phyloP scores from a whole-genome alignment of 2,113 vertebrate species.

The Pampusana beccarii region DNA sequence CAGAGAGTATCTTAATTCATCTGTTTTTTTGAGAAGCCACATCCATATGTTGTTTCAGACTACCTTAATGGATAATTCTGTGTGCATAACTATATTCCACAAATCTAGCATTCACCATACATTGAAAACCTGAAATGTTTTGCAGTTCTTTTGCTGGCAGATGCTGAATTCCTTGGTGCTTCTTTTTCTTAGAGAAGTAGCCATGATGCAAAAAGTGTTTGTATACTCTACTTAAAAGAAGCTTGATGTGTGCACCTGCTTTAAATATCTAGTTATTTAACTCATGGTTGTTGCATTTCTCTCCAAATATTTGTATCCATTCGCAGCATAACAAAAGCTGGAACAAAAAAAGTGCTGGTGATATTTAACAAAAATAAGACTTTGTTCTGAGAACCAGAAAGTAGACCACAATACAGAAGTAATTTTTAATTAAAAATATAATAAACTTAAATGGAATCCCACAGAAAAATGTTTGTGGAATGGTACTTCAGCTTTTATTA shows the following conservation, averaged over 20 bases:
- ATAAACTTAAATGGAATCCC: neutral
- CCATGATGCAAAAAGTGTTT: neutral
- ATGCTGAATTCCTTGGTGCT: neutral
- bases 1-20: constrained; percentile 39
- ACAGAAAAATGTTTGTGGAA: neutral
- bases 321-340: neutral
- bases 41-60: constrained; percentile 16
- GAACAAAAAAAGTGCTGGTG: neutral
- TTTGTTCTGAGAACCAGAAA: neutral
- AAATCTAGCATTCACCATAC: neutral
- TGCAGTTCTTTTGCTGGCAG: neutral
- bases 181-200: neutral
- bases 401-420: neutral
- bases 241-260: neutral
- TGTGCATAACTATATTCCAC: neutral
- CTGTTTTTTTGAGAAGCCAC: constrained; percentile 2
- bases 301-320: neutral
- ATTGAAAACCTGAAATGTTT: neutral
- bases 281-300: neutral
- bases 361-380: neutral
- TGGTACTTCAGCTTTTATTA: neutral
- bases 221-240: neutral
- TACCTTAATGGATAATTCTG: constrained; percentile 20
- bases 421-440: neutral
- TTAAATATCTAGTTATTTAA: neutral